Evolutionary conservation across 1,140 invertebrate species (phyloP), one percentile per base, ranked within the genome.

Genomic region (Drosophila virilis): DNA sequence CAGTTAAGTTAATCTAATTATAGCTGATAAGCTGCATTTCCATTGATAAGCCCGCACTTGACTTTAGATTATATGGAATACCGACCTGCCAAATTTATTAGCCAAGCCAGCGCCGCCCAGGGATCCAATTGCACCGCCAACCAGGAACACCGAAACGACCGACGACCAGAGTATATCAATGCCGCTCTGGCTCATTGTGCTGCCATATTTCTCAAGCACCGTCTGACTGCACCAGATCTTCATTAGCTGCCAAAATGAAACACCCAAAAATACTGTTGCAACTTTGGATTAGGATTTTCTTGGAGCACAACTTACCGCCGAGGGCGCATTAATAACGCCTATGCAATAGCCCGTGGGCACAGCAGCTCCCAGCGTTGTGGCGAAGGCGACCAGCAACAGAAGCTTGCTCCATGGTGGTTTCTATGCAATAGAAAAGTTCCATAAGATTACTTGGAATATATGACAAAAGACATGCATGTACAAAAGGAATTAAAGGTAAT

Each of bases 301-400:
- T 8, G 32, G 37, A 28, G 32, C 9, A 12, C 6, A 38, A 68
- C 86, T 74, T 93, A 98, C 97, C 75, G 93, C 91, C 80, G 95
- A 95, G 33, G 97, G 97, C 48, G 96, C 95, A 93, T 98, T 98
- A 37, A 98, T 94, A 52, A 98, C 97, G 46, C 97, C 97, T 69
- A 98, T 97, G 82, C 97, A 97, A 91, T 96, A 98, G 48, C 98
- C 98, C 58, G 97, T 96, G 59, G 97, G 96, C 54, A 98, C 93
- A 8, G 97, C 97, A 10, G 95, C 95, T 37, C 97, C 97, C 13
- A 98, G 76, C 12, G 96, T 97, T 37, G 96, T 96, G 7, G 91
- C 91, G 61, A 90, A 76, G 13, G 89, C 73, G 15, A 92, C 78
- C 42, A 91, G 22, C 22, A 85, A 38, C 12, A 92, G 45, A 4